Conservation (phyloP, 2,888 invertebrate species). For the Cheilosia scutellata region DNA sequence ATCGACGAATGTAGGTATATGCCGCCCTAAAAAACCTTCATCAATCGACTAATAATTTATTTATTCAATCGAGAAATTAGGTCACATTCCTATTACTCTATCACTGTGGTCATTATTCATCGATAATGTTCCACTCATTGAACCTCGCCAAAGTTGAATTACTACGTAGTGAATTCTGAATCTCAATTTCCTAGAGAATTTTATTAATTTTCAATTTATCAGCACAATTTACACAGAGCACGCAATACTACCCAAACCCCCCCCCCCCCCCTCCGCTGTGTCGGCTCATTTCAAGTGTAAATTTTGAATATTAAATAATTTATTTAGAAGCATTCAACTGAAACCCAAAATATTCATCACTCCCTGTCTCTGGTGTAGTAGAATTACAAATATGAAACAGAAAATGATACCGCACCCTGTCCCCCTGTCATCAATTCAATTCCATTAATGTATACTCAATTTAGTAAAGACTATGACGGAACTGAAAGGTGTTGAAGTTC, state of each 20-base stretch:
- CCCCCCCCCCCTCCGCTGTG: neutral
- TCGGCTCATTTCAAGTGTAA: slow-evolving; percentile 33
- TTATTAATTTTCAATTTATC: slow-evolving; percentile 36
- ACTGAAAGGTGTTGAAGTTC: slow-evolving; percentile 32
- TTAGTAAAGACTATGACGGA: slow-evolving; percentile 52
- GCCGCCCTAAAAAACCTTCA: no score
- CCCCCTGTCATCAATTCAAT: slow-evolving; percentile 53
- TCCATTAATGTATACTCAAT: slow-evolving; percentile 58
- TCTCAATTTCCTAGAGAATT: slow-evolving; percentile 2
- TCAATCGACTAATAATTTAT: slow-evolving; percentile 10
- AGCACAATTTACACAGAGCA: neutral
- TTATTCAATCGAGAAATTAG: slow-evolving; percentile 19
- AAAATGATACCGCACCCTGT: no score
- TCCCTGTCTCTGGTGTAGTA: slow-evolving; percentile 30
- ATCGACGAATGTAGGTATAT: no score
- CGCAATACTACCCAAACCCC: slow-evolving; percentile 1
- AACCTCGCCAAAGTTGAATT: slow-evolving; percentile 11
- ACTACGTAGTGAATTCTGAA: slow-evolving; percentile 13
- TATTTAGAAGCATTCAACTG: slow-evolving; percentile 61
- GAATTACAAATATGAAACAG: slow-evolving; percentile 16
- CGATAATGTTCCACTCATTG: slow-evolving; percentile 28
- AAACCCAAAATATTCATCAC: slow-evolving; percentile 58
- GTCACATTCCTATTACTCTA: slow-evolving; percentile 15
- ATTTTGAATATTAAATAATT: slow-evolving; percentile 61
- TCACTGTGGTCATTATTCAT: slow-evolving; percentile 15